phyloP scores from a whole-genome alignment of 2,113 vertebrate species.

The Chloebia gouldiae region DNA sequence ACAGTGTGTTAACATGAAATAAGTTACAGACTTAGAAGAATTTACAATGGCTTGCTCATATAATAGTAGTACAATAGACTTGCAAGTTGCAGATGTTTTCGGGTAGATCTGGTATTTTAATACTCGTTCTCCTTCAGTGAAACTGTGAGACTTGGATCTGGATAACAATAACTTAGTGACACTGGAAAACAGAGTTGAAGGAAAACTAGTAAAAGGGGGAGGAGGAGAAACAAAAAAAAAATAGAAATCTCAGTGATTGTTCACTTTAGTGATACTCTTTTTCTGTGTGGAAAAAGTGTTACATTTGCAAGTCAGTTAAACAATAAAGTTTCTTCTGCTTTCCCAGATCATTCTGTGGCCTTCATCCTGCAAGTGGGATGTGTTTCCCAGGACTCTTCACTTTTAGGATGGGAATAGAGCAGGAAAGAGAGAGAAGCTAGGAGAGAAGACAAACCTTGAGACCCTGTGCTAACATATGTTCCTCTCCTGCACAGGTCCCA shows the following conservation, averaged over 20 bases:
- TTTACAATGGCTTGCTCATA: constrained; percentile 35
- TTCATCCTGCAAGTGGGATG: neutral
- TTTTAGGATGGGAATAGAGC: neutral
- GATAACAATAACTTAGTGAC: constrained; percentile 35
- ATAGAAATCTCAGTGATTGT: neutral
- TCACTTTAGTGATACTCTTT: neutral
- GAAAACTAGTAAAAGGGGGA: neutral
- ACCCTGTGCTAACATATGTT: neutral
- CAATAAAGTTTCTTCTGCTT: neutral
- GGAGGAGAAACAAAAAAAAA: neutral
- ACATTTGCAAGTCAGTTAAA: neutral
- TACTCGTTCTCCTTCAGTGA: constrained; percentile 15
- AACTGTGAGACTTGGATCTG: constrained; percentile 28
- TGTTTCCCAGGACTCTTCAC: neutral
- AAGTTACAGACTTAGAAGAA: constrained; percentile 63
- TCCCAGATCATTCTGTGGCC: neutral
- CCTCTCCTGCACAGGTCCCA: neutral
- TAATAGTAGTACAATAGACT: constrained; percentile 6
- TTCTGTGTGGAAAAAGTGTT: neutral
- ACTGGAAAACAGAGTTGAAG: constrained; percentile 4
- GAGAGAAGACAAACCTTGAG: neutral
- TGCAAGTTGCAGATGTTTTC: constrained; percentile 52
- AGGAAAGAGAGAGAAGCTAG: neutral
- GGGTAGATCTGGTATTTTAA: constrained; percentile 55
- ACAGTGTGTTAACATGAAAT: constrained; percentile 59